A percentile compares a stretch with the other conserved stretches of the same genome.
These are phyloP conservation scores for Elaphurus davidianus DNA, from an alignment of 2,113 vertebrate species.

Conservation along the genomic window DNA sequence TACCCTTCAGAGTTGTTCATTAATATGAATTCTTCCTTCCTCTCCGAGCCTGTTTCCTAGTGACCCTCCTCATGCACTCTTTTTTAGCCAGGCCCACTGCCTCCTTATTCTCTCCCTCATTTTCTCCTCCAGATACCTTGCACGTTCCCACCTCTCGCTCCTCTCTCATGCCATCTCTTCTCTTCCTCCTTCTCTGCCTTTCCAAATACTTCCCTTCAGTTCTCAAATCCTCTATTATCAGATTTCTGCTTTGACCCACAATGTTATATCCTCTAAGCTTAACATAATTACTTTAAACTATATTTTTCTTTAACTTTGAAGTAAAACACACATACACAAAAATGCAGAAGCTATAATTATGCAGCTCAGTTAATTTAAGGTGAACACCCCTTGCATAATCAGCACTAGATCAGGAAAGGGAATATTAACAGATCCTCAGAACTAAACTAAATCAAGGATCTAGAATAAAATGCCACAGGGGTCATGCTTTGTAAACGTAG, in stretches of 20 bases:
- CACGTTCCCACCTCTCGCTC: fast-evolving
- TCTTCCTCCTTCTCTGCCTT: not conserved
- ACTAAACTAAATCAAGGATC: not conserved
- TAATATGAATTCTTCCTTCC: not conserved
- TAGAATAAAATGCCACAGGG: not conserved
- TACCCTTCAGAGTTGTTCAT: not conserved
- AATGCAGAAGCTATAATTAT: not conserved
- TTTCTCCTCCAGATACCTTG: not conserved
- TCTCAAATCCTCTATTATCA: not conserved
- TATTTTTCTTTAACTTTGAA: not conserved
- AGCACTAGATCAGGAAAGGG: not conserved
- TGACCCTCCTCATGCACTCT: not conserved
- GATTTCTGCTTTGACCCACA: not conserved
- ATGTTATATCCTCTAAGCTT: not conserved
- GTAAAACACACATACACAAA: not conserved
- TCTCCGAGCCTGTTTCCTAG: not conserved
- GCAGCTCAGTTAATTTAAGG: not conserved
- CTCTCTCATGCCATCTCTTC: not conserved
- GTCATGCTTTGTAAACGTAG: not conserved
- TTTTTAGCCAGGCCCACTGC: not conserved
- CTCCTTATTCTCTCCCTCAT: not conserved
- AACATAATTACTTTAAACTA: not conserved
- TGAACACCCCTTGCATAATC: not conserved
- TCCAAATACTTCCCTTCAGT: not conserved
- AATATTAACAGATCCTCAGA: not conserved